Evolutionary conservation across 2,888 invertebrate genomes (phyloP).

Genomic region (Brassicogethes aeneus): DNA sequence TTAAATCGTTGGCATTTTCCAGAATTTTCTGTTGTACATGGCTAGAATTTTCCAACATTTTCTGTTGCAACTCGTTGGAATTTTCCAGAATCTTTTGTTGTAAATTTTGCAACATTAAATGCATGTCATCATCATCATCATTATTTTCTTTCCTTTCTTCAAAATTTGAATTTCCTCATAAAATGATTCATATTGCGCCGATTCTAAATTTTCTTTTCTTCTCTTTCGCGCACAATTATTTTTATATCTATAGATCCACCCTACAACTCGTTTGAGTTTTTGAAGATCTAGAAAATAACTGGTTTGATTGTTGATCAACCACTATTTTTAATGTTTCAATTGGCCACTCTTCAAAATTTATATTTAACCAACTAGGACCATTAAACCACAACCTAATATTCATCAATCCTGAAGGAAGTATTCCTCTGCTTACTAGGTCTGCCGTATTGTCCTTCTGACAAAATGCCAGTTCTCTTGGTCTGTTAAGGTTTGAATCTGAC

Average conservation of each 20-base stretch:
- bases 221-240: conserved; percentile 1
- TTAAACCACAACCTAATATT: conserved; percentile 6
- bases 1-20: too few species aligned
- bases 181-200: conserved; percentile 6
- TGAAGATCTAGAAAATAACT: conserved; percentile 6
- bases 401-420: conserved; percentile 4
- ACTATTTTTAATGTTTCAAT: neutral
- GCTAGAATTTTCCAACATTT: too few species aligned
- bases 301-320: neutral
- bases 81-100: too few species aligned
- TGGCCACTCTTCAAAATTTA: conserved; percentile 2
- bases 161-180: conserved; percentile 6
- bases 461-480: conserved; percentile 3
- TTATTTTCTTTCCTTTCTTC: neutral
- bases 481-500: conserved; percentile 7
- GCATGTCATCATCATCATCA: too few species aligned
- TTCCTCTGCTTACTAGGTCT: conserved; percentile 5
- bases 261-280: conserved; percentile 3
- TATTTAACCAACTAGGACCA: conserved; percentile 6
- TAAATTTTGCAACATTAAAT: too few species aligned
- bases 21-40: too few species aligned
- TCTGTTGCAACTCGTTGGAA: too few species aligned
- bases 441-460: conserved; percentile 6
- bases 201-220: neutral
- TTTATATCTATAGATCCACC: conserved; percentile 1